Conservation (phyloP, 2,797 vertebrate genomes). For the Danio aesculapii region DNA sequence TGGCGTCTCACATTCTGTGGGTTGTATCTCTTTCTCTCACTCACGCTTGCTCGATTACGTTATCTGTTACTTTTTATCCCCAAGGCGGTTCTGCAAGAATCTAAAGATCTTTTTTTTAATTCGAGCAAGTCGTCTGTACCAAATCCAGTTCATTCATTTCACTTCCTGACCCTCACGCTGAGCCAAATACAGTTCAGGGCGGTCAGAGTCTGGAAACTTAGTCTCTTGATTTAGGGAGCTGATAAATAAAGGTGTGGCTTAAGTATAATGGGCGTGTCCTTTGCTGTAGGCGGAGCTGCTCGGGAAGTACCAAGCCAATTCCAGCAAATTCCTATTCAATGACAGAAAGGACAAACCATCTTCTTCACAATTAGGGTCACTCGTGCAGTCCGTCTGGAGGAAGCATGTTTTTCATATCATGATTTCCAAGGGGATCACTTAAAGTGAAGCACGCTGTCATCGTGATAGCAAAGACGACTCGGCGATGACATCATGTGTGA, state of each 20-base stretch:
- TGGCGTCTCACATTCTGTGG: conserved; percentile 16
- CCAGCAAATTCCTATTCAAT: conserved; percentile 40
- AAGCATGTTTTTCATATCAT: conserved; percentile 30
- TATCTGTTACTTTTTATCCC: conserved; percentile 24
- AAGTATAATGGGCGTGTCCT: neutral
- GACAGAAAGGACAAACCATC: conserved; percentile 20
- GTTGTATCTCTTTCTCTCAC: neutral
- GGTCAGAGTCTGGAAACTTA: conserved; percentile 34
- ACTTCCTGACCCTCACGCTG: conserved; percentile 6
- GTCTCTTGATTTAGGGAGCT: conserved; percentile 24
- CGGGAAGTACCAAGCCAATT: conserved; percentile 4
- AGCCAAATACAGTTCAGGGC: conserved; percentile 8
- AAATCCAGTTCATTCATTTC: conserved; percentile 33
- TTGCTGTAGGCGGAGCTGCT: neutral
- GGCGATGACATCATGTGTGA: conserved; percentile 43
- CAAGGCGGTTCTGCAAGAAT: conserved; percentile 15
- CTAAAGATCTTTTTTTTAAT: neutral
- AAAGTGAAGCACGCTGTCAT: conserved; percentile 13
- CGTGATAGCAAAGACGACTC: neutral
- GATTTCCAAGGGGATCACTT: conserved; percentile 26
- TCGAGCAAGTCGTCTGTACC: neutral
- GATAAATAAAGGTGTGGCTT: neutral
- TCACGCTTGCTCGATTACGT: neutral
- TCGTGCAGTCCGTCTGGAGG: conserved; percentile 9
- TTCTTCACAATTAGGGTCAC: conserved; percentile 8